Evolutionary conservation across 2,888 invertebrate species (phyloP), one percentile per base, ranked within the genome.

Genomic region (Seira musarum): DNA sequence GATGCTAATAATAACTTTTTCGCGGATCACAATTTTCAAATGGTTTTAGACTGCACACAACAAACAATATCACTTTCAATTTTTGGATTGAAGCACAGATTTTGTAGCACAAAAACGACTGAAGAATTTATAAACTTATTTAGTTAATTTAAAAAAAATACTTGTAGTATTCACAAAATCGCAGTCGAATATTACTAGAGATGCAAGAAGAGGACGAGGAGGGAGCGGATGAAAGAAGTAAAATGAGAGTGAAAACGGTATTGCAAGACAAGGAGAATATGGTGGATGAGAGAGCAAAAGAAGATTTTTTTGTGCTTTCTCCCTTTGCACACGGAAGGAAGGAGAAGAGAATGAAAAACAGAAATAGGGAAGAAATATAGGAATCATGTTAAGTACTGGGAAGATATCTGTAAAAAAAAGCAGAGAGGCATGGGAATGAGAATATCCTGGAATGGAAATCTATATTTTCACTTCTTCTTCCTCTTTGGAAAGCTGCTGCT

Each of bases 221-320:
- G 69, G 69, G 80, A 67, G 64, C 73, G 80, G 68, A 69, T 73
- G 80, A 66, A 68, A 80, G 67, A 64, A 67, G 73, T 46, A 63
- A 70, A 73, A 68, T 73, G 70, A 71, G 71, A 22, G 40, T 40
- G 67, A 66, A 71, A 67, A 60, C 40, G 78, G 53, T 71, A 64
- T 46, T 46, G 70, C 66, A 66, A 61, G 72, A 75, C 67, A 66
- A 69, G 60, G 66, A 65, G 75, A 80, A 69, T 70, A 65, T 64
- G 69, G 70, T 64, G 69, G 24, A 8, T 60, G 68, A 69, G 74
- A 61, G 68, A 65, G 63, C 57, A 66, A 69, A 67, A 67, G 66
- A 49, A 64, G 65, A 49, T 40, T 40, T n/a, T n/a, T n/a, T n/a
- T n/a, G n/a, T n/a, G n/a, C n/a, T n/a, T n/a, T 40, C 40, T 13